Percentiles rank a stretch among this genome's conserved stretches.
These are phyloP conservation scores for Lamprotornis superbus DNA, from an alignment of 2,113 vertebrate species.

Conservation along the genomic window DNA sequence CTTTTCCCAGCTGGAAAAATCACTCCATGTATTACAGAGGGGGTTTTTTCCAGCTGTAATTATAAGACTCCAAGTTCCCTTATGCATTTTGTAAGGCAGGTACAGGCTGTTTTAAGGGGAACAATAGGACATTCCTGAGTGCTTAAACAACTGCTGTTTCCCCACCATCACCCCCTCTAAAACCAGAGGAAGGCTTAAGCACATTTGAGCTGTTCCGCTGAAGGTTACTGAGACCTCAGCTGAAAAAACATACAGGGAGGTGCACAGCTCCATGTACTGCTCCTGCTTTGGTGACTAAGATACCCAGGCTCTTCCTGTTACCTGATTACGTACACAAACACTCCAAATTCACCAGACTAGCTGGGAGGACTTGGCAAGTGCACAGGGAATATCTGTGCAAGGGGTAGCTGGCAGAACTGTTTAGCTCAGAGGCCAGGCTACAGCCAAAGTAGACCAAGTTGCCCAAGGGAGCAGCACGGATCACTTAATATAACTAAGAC, in stretches of 20 bases:
- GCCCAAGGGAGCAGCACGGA: background rate
- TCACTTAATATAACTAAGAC: background rate
- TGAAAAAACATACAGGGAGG: slow-evolving; percentile 34
- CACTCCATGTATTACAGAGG: background rate
- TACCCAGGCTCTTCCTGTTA: slow-evolving; percentile 26
- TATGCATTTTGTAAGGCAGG: background rate
- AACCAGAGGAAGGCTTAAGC: background rate
- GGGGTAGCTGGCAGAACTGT: background rate
- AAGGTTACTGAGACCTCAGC: slow-evolving; percentile 21
- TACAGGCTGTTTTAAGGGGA: background rate
- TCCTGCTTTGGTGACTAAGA: background rate
- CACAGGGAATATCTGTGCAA: background rate
- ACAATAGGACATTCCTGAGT: slow-evolving; percentile 31
- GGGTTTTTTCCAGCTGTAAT: background rate
- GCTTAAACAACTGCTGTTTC: slow-evolving; percentile 35
- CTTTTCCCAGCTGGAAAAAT: slow-evolving; percentile 56
- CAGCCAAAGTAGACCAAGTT: background rate
- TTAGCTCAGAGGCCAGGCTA: background rate
- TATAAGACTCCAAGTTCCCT: background rate
- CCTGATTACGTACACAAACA: background rate
- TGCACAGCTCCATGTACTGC: background rate
- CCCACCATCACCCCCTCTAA: background rate
- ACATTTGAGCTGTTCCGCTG: background rate
- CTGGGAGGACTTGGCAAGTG: background rate
- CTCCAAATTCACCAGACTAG: background rate